A percentile compares a stretch with the other conserved stretches of the same genome.
Evolutionary conservation across 2,113 vertebrate species (phyloP).

Genomic region (Henicopernis longicauda): DNA sequence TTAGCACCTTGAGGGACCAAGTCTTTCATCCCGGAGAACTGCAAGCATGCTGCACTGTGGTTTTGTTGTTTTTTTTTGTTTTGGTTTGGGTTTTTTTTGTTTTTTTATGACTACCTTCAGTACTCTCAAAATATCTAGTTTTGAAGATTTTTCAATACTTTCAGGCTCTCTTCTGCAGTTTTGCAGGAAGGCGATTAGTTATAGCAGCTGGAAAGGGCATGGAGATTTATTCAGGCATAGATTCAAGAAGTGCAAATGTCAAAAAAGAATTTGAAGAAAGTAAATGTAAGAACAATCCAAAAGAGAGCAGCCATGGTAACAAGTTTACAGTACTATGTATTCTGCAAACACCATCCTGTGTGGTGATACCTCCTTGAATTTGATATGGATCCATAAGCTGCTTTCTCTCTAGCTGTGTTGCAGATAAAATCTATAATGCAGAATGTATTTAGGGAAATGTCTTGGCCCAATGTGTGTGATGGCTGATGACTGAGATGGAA

Average conservation of each 20-base stretch:
- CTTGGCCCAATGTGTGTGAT: neutral
- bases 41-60: neutral
- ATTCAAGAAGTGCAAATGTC: constrained; percentile 62
- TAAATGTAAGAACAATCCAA: neutral
- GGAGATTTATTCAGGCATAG: constrained; percentile 38
- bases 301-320: neutral
- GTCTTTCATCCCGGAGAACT: neutral
- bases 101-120: neutral
- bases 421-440: neutral
- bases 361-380: neutral
- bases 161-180: neutral
- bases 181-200: constrained; percentile 1
- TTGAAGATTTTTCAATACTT: neutral
- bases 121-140: neutral
- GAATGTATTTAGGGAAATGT: neutral
- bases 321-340: neutral
- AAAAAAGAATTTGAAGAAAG: constrained; percentile 29
- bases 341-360: neutral
- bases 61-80: neutral
- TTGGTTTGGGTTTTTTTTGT: too few relatives aligned
- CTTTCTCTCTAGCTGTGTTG: neutral
- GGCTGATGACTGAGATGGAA: neutral
- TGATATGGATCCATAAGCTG: neutral
- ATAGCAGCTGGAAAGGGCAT: constrained; percentile 45
- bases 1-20: neutral